Base-by-base conservation (phyloP, 2,113 vertebrate genomes). In the Corythornis vintsioides region DNA sequence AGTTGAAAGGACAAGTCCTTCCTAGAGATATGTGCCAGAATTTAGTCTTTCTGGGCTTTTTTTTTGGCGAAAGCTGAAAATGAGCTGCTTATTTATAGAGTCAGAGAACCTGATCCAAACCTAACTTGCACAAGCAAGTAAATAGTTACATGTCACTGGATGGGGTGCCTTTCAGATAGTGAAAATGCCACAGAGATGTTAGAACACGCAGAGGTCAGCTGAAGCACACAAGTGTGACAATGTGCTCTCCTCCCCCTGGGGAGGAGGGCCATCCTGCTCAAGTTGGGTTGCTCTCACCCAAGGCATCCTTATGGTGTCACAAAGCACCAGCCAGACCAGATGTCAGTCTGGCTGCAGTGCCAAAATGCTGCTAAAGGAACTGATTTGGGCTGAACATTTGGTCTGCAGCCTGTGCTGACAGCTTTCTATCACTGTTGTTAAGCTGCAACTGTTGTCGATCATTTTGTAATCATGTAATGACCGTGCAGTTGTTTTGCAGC, bases 201-300 rank as follows among this genome's bases (percentile, higher is more conserved):
- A 28, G 6, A 73, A 20, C 20, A 80, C 57, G n/a, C 7, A 50
- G 79, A 72, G 8, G 13, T 75, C 28, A 69, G 24, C 65, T 42
- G 56, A 73, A 79, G 40, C 0, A 2, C 57, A 38, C 33, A 26
- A 47, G 10, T 5, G 26, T 0, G 5, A 43, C 9, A 31, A 7
- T 1, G 2, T 25, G 14, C 29, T 52, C 22, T 60, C 33, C 9
- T 63, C 65, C 16, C 21, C 16, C 9, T 13, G 2, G 16, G 31
- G 16, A 55, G 21, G 15, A 69, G 9, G 17, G 20, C 16, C 63
- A 22, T 55, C 60, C 26, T 65, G 28, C 13, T 70, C 13, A 16
- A 1, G 0, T 15, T 70, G 50, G n/a, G 11, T 10, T 74, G 28
- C 5, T 72, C 17, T 56, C 56, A 20, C 2, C 15, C 59, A 9